Conservation (phyloP, 2,797 vertebrate species). For the Hemitrygon akajei region DNA sequence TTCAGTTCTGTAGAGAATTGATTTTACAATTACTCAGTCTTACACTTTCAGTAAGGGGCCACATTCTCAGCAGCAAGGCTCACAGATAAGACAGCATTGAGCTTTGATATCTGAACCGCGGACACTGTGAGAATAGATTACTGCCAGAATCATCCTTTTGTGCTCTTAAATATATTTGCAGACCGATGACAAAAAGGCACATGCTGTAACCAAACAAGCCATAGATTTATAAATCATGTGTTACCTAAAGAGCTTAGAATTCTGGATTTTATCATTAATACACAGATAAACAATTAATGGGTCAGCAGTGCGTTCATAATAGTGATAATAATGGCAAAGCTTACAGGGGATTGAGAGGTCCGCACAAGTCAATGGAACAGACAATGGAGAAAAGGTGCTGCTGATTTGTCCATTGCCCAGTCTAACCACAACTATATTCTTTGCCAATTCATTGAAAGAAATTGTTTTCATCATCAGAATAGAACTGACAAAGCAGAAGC, state of each 20-base stretch:
- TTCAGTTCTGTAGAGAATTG: background rate
- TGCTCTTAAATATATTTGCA: background rate
- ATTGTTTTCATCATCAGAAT: background rate
- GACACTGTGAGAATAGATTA: background rate
- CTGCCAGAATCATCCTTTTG: background rate
- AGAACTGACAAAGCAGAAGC: background rate
- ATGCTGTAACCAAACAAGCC: background rate
- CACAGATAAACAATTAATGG: background rate
- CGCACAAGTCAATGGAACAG: background rate
- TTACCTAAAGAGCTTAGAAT: background rate
- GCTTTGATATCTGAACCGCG: background rate
- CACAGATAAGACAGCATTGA: background rate
- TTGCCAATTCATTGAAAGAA: background rate
- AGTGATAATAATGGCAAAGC: background rate
- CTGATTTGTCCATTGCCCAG: background rate
- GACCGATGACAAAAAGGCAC: background rate
- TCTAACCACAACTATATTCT: background rate
- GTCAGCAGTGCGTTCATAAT: background rate
- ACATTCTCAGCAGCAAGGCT: background rate
- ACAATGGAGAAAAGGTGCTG: background rate
- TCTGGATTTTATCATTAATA: background rate
- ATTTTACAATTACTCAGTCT: background rate
- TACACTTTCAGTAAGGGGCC: background rate
- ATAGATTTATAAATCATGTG: background rate
- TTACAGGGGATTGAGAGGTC: background rate